These are phyloP conservation scores for Leptinotarsa tumamoca DNA, from an alignment of 2,888 invertebrate species.

Conservation along the genomic window DNA sequence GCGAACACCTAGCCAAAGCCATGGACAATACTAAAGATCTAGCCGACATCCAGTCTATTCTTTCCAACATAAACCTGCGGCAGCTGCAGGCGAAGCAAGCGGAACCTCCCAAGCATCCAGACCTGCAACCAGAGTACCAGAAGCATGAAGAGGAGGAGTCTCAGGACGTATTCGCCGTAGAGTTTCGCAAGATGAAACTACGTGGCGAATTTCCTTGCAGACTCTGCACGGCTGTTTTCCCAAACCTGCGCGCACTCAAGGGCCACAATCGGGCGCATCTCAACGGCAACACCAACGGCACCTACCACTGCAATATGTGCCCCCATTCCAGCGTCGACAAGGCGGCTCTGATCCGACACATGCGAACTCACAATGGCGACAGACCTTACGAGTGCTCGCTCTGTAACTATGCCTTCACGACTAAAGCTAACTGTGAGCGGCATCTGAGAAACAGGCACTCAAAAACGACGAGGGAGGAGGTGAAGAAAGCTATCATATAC, in stretches of 20 bases:
- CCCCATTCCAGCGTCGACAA: constrained; percentile 91
- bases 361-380: constrained; percentile 95
- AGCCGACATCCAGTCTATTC: constrained; percentile 87
- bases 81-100: constrained; percentile 69
- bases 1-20: constrained; percentile 56
- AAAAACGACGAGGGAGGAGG: constrained; percentile 87
- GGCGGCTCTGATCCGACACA: constrained; percentile 89
- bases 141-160: constrained; percentile 76
- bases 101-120: constrained; percentile 43
- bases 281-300: constrained; percentile 79
- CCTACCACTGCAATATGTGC: constrained; percentile 94
- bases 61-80: constrained; percentile 81
- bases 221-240: constrained; percentile 88
- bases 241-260: constrained; percentile 89
- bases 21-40: constrained; percentile 78
- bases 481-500: constrained; percentile 88
- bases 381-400: constrained; percentile 93
- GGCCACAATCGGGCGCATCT: constrained; percentile 91
- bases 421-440: constrained; percentile 96
- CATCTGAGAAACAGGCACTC: constrained; percentile 93
- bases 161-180: constrained; percentile 86
- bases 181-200: constrained; percentile 89
- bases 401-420: constrained; percentile 97
- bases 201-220: constrained; percentile 92
- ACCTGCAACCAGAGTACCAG: constrained; percentile 49